Evolutionary conservation across 1,140 invertebrate genomes (phyloP).

Genomic region (Aricia agestis): DNA sequence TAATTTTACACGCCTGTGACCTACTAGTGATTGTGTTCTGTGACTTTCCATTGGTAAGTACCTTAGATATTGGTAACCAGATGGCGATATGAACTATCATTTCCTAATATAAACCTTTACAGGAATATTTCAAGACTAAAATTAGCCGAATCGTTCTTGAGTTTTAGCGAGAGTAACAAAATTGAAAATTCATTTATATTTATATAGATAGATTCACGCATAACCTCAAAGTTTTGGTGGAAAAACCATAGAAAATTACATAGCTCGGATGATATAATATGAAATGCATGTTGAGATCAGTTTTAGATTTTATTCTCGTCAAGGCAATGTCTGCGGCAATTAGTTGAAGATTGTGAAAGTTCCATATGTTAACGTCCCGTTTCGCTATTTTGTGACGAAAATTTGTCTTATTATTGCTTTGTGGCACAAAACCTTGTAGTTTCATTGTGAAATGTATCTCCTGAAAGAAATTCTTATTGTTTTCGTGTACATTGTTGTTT

Average conservation of each 20-base stretch:
- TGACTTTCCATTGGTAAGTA: slow-evolving; percentile 29
- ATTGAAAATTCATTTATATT: no score
- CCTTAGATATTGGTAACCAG: not conserved
- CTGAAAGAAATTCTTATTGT: no score
- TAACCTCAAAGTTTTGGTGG: no score
- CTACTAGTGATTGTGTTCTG: slow-evolving; percentile 60
- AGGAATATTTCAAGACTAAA: no score
- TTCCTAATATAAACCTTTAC: no score
- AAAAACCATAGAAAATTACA: not conserved
- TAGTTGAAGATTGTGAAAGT: not conserved
- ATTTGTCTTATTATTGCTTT: not conserved
- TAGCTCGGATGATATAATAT: not conserved
- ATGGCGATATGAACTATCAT: no score
- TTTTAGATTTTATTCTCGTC: not conserved
- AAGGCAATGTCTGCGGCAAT: not conserved
- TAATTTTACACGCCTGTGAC: slow-evolving; percentile 63
- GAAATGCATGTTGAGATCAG: not conserved
- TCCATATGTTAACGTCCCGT: not conserved
- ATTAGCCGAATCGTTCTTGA: no score
- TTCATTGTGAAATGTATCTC: no score
- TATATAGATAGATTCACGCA: no score
- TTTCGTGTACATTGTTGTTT: no score
- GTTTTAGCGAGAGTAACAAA: no score
- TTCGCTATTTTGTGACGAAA: not conserved
- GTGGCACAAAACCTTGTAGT: no score